These are phyloP conservation scores for Dione vanillae DNA, from an alignment of 2,888 invertebrate species.

Conservation along the genomic window DNA sequence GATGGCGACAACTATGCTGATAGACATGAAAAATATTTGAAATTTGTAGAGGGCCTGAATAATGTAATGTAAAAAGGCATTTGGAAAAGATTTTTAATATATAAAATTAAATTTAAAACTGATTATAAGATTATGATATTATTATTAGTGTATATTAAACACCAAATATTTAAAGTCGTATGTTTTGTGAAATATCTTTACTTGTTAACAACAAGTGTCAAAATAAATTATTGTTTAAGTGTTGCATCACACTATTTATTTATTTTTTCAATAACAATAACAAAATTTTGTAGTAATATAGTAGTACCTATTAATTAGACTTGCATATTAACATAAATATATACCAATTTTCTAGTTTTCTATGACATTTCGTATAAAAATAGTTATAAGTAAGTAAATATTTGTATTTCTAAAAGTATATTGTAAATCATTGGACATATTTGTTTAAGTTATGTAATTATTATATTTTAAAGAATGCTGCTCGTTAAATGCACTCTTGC, in stretches of 20 bases:
- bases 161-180: too few relatives aligned
- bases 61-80: constrained; percentile 55
- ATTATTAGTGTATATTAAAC: too few relatives aligned
- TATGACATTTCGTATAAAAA: constrained; percentile 23
- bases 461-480: too few relatives aligned
- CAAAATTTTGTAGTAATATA: background rate
- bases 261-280: background rate
- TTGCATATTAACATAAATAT: constrained; percentile 27
- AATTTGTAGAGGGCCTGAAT: constrained; percentile 77
- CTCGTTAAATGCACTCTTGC: too few relatives aligned
- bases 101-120: background rate
- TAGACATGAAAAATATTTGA: constrained; percentile 82
- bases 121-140: background rate
- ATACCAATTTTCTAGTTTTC: constrained; percentile 35
- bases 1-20: constrained; percentile 76
- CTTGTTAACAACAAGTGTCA: background rate
- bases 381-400: constrained; percentile 27
- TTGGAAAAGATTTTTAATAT: background rate
- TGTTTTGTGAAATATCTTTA: background rate
- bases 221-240: background rate
- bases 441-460: background rate
- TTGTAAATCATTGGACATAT: background rate
- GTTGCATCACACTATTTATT: background rate
- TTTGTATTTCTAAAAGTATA: background rate
- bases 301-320: constrained; percentile 21